Evolutionary conservation across 2,113 vertebrate genomes (phyloP), one percentile per base, ranked within the genome.

Genomic region (Platichthys stellatus): DNA sequence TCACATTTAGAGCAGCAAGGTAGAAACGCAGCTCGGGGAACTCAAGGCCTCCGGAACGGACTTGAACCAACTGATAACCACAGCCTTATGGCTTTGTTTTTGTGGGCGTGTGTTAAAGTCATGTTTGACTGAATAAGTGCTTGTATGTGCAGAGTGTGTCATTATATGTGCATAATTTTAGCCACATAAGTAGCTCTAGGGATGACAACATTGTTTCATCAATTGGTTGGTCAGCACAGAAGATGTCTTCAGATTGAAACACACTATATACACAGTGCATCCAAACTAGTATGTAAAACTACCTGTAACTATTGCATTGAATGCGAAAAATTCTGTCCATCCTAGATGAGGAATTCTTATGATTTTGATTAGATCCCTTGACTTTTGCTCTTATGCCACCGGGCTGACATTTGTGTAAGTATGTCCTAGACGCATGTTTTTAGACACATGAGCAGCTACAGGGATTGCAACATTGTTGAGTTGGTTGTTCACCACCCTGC

Each of bases 1-100:
- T 86, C 69, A 47, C 69, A 87, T 92, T 88, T 83, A 65, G 47
- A 77, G 38, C 38, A 83, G 31, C 31, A 26, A 51, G 53, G 45
- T 62, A 72, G 65, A 61, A 56, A 73, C 23, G 45, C 60, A 74
- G 28, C 67, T 56, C 54, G 38, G 58, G 61, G 69, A 85, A 64
- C 54, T 26, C 2, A 23, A 58, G 56, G 74, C 66, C 66, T 54
- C 28, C 0, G 5, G 74, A 17, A 62, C 43, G 57, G 60, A 58
- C 65, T 15, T 3, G 56, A 70, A 63, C 53, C 15, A 59, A 75
- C 58, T 35, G n/a, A 56, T 45, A 31, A 31, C 31, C 31, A 31
- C 49, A 40, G 60, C 57, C 38, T n/a, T 23, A 17, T 2, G 21
- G 54, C 63, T 38, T 9, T 5, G 47, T 53, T 15, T 40, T 24